Evolutionary conservation across 2,113 vertebrate species (phyloP), one percentile per base, ranked within the genome.

Genomic region (Telmatochromis sp.): DNA sequence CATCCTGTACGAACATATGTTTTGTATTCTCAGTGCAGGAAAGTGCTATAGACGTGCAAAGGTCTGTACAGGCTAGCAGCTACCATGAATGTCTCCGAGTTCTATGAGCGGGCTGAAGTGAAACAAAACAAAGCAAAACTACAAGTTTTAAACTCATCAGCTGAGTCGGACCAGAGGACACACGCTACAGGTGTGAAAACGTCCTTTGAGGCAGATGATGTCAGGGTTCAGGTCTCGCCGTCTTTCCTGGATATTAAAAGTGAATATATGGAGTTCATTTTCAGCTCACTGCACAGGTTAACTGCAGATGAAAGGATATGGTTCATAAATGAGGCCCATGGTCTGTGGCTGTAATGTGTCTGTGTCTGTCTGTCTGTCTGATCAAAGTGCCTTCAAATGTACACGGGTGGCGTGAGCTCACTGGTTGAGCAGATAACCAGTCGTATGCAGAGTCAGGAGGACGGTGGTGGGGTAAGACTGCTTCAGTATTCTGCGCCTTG

Each of bases 361-460:
- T 80, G 75, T 80, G 21, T 47, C 82, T 33, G 35, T 47, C 82
- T 33, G 35, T 47, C 37, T 65, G 37, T 23, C 40, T 79, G 28
- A 11, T 28, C 14, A 57, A 10, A 83, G 96, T 98, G 96, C 89
- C 96, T 98, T 96, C 97, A 97, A 97, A 97, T 98, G 97, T 98
- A 97, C 95, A 97, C 97, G 63, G 97, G 97, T 86, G 97, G 97
- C 94, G 97, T 98, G 95, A 98, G 97, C 97, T 98, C 97, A 93
- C 96, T 98, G 97, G 97, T 97, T 97, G 97, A 97, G 93, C 98
- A 98, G 96, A 97, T 98, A 97, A 96, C 96, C 97, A 98, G 91
- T 97, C 97, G 97, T 97, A 96, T 98, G 95, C 97, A 97, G 96
- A 97, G 95, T 94, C 97, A 97, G 96, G 97, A 97, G 82, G 95